phyloP scores from a whole-genome alignment of 53 echinoderm and acorn worm genomes.

The Glandiceps talaboti region DNA sequence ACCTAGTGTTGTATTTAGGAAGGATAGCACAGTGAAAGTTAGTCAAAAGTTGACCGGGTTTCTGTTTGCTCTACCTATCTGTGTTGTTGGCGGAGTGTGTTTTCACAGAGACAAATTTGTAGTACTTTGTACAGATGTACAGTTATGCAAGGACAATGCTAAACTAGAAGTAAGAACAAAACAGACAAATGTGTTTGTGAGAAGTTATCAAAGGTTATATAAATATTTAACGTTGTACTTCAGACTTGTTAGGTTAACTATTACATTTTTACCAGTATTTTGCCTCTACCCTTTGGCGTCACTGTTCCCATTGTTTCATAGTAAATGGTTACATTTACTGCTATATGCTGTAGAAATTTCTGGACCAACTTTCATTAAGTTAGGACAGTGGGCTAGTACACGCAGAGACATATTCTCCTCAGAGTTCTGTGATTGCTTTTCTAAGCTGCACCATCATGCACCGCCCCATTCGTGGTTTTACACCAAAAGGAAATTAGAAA shows the following conservation, averaged over 20 bases:
- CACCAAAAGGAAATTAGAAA: conserved; percentile 47
- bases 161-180: no score
- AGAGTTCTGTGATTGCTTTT: conserved; percentile 69
- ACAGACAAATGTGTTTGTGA: conserved; percentile 15
- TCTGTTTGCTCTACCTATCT: background rate
- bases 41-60: background rate
- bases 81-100: background rate
- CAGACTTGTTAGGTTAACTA: conserved; percentile 21
- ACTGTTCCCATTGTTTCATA: conserved; percentile 8
- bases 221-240: conserved; percentile 23
- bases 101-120: background rate
- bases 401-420: conserved; percentile 70
- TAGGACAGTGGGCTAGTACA: conserved; percentile 97
- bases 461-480: conserved; percentile 70
- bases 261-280: conserved; percentile 41
- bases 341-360: conserved; percentile 54
- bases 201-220: conserved; percentile 14
- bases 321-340: conserved; percentile 41
- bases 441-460: conserved; percentile 70
- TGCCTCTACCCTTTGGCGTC: conserved; percentile 31
- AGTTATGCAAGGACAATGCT: background rate
- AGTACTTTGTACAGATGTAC: background rate
- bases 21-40: background rate
- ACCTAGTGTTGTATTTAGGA: background rate
- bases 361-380: conserved; percentile 92